Evolutionary conservation across 2,797 vertebrate species (phyloP), one percentile per base, ranked within the genome.

Genomic region (Crenichthys baileyi): DNA sequence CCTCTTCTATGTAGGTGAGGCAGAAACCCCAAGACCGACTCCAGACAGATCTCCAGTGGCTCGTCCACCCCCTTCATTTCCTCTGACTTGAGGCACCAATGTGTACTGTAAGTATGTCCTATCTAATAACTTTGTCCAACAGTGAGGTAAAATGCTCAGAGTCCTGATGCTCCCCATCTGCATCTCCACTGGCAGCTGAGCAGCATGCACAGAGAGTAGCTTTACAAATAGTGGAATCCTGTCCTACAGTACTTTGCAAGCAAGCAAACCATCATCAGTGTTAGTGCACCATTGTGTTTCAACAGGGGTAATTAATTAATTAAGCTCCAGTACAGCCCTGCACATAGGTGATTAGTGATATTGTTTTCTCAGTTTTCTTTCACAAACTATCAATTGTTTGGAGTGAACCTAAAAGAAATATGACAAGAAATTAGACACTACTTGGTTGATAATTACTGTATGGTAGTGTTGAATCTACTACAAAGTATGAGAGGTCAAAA

Each of bases 71-170:
- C 41, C 56, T 84, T 77, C 82, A 91, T 91, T 86, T 87, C 76
- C 82, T 88, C 85, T 78, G 76, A 73, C 87, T 87, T 13, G 2
- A 76, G 83, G 83, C 74, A 46, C 72, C 58, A 72, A 44, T 87
- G 83, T 87, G 81, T 74, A 83, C 58, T 74, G 76, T 88, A 85
- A 83, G 78, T 84, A 87, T 83, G 87, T 87, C 78, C 79, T 73
- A 71, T 86, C 75, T 86, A 78, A 79, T 82, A 80, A 78, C 78
- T 79, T 81, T 81, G 79, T 51, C 81, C 60, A 26, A 77, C 78
- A 81, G 77, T 68, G 44, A 83, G 71, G 72, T 51, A 77, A 85
- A 80, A 76, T 31, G 76, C 22, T 61, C 65, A 56, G 74, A 77
- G 48, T 79, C 73, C 82, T 56, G 29, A 73, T 68, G 51, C 50